These are phyloP conservation scores for Dysidea cf. avara DNA, from an alignment of 37 sponge, comb jelly and placozoan genomes.

Conservation along the genomic window DNA sequence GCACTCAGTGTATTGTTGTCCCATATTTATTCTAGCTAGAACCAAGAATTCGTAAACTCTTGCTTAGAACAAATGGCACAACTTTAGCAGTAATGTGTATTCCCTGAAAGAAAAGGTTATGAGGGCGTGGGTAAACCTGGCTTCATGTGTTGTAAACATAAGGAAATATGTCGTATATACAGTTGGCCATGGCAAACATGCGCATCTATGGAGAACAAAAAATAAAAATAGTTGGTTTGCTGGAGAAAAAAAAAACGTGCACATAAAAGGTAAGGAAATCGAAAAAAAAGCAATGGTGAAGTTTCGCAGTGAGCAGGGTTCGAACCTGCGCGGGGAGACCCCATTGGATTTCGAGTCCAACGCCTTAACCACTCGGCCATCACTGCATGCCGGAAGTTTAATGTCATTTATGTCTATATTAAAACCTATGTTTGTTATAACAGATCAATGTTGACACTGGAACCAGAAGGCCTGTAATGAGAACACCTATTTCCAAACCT, in stretches of 20 bases:
- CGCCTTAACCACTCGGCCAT: conserved; percentile 99
- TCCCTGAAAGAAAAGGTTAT: too few relatives aligned
- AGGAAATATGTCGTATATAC: not conserved
- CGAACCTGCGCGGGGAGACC: conserved; percentile 99
- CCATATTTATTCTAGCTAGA: too few relatives aligned
- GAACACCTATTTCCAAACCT: conserved; percentile 49
- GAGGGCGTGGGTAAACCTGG: too few relatives aligned
- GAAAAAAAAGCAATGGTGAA: conserved; percentile 37
- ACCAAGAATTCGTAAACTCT: too few relatives aligned
- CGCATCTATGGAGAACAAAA: conserved; percentile 9
- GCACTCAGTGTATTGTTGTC: not conserved
- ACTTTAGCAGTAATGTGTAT: too few relatives aligned
- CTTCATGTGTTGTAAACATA: too few relatives aligned
- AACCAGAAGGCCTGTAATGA: conserved; percentile 61
- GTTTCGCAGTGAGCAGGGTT: conserved; percentile 98
- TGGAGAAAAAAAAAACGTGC: not conserved
- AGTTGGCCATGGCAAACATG: not conserved
- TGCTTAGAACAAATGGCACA: too few relatives aligned
- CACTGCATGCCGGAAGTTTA: conserved; percentile 59
- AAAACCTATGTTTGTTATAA: not conserved
- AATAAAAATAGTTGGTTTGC: not conserved
- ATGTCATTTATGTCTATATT: not conserved
- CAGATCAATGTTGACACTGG: conserved; percentile 68
- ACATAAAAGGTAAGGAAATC: conserved; percentile 20
- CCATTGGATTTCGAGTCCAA: conserved; percentile 99